Percentiles rank a stretch among this genome's conserved stretches.
These are phyloP conservation scores for Drosophila seclusa DNA, from an alignment of 2,888 invertebrate genomes.

Conservation along the genomic window DNA sequence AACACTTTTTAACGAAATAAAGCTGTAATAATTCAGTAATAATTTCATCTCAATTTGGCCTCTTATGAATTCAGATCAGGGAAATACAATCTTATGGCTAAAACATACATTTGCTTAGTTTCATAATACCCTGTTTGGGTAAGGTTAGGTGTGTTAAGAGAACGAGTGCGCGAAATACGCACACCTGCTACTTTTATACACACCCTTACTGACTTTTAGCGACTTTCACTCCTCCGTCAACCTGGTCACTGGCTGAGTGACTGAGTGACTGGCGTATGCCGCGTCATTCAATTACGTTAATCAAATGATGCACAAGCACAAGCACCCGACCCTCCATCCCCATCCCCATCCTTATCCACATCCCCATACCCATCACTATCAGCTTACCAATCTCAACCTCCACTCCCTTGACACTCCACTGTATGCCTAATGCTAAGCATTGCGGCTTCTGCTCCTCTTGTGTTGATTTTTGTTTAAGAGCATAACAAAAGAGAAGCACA, in stretches of 20 bases:
- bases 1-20: not conserved
- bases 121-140: not conserved
- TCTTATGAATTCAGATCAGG: not conserved
- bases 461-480: slow-evolving; percentile 65
- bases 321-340: slow-evolving; percentile 21
- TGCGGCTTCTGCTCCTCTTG: slow-evolving; percentile 44
- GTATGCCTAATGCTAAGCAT: slow-evolving; percentile 44
- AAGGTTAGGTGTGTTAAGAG: slow-evolving; percentile 11
- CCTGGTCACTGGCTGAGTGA: slow-evolving; percentile 42
- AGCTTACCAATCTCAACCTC: not conserved
- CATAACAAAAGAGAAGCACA: slow-evolving; percentile 44
- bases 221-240: slow-evolving; percentile 49
- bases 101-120: not conserved
- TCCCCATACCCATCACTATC: not conserved
- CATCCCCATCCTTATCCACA: no score
- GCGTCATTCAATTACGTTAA: slow-evolving; percentile 79
- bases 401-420: slow-evolving; percentile 36
- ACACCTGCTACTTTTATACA: slow-evolving; percentile 50
- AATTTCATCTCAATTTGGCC: not conserved
- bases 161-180: slow-evolving; percentile 34
- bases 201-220: slow-evolving; percentile 61
- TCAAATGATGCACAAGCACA: slow-evolving; percentile 76
- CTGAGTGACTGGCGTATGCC: slow-evolving; percentile 71
- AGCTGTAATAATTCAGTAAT: not conserved
- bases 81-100: not conserved